A percentile compares a stretch with the other conserved stretches of the same genome.
These are phyloP conservation scores for Drosophila crucigera DNA, from an alignment of 2,888 invertebrate genomes.

Conservation along the genomic window DNA sequence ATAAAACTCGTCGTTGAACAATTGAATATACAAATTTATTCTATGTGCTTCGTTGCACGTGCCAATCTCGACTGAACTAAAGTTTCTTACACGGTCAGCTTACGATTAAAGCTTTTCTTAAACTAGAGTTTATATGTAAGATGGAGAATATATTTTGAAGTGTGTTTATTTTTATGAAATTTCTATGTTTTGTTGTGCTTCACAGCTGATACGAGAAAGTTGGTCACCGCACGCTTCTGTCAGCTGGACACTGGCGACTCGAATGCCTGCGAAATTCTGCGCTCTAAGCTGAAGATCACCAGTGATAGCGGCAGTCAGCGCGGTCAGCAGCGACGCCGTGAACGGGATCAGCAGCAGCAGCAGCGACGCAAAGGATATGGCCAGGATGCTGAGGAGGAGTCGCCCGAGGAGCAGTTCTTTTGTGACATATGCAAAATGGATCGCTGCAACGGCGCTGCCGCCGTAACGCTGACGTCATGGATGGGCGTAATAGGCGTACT, in stretches of 20 bases:
- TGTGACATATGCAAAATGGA: conserved; percentile 83
- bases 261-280: conserved; percentile 82
- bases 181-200: background rate
- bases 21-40: background rate
- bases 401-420: conserved; percentile 74
- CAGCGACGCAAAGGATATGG: conserved; percentile 59
- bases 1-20: background rate
- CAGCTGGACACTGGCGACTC: conserved; percentile 84
- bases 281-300: conserved; percentile 69
- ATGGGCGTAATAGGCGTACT: conserved; percentile 16
- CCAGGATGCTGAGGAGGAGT: conserved; percentile 39
- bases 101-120: background rate
- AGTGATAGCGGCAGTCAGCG: conserved; percentile 28
- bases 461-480: conserved; percentile 47
- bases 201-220: conserved; percentile 65
- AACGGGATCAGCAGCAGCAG: conserved; percentile 48
- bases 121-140: background rate
- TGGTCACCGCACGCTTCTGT: conserved; percentile 84
- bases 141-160: background rate
- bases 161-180: too few species aligned
- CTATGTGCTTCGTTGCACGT: background rate
- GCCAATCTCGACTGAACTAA: background rate
- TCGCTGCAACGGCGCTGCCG: conserved; percentile 80
- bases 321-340: conserved; percentile 38
- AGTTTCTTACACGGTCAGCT: background rate